These are phyloP conservation scores for Drosophila nannoptera DNA, from an alignment of 1,140 invertebrate genomes.

Conservation along the genomic window DNA sequence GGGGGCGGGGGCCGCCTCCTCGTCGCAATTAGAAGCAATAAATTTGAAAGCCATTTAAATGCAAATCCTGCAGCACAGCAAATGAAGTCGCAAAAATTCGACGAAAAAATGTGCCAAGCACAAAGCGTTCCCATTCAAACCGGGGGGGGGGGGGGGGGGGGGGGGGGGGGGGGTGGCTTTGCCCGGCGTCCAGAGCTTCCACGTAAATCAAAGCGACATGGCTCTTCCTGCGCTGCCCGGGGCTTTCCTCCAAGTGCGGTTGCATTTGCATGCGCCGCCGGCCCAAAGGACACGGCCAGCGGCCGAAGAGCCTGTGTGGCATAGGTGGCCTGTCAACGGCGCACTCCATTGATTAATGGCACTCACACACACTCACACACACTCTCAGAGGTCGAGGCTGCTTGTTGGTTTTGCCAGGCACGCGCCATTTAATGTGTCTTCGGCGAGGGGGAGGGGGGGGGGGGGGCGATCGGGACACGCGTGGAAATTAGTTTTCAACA, in stretches of 20 bases:
- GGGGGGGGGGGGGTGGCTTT: no score
- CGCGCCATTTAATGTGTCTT: conserved; percentile 62
- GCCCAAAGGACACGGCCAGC: not conserved
- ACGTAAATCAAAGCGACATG: conserved; percentile 73
- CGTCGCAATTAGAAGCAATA: conserved; percentile 64
- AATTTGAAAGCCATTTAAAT: conserved; percentile 67
- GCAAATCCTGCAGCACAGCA: conserved; percentile 45
- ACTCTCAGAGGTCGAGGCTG: not conserved
- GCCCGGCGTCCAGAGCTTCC: conserved; percentile 23
- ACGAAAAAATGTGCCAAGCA: conserved; percentile 3
- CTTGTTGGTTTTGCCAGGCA: conserved; percentile 41
- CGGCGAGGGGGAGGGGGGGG: no score
- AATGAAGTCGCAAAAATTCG: conserved; percentile 55
- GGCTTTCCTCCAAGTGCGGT: conserved; percentile 17
- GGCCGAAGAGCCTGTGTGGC: conserved; percentile 31
- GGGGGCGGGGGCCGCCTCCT: not conserved
- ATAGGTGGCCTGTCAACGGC: conserved; percentile 60
- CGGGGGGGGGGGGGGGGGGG: no score
- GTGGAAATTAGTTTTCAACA: conserved; percentile 74
- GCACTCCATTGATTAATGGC: conserved; percentile 60
- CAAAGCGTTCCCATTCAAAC: conserved; percentile 16
- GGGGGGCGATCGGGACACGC: conserved; percentile 12
- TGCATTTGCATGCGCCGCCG: conserved; percentile 27
- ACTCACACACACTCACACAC: not conserved
- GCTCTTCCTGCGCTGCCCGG: conserved; percentile 16